A percentile compares a stretch with the other conserved stretches of the same genome.
These are phyloP conservation scores for Plagodis pulveraria DNA, from an alignment of 2,888 invertebrate genomes.

Conservation along the genomic window DNA sequence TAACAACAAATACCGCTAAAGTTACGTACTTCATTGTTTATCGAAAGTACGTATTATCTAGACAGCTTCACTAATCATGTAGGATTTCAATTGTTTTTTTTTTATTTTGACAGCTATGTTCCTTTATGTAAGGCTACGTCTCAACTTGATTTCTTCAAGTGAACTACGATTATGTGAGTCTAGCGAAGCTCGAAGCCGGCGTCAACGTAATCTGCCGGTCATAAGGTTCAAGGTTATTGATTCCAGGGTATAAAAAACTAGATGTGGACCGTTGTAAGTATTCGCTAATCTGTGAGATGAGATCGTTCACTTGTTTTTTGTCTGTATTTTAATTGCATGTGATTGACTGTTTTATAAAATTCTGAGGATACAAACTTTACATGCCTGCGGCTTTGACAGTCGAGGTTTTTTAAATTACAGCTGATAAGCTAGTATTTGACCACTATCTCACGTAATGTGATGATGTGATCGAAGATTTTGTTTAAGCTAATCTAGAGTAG, in stretches of 20 bases:
- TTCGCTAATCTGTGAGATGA: background rate
- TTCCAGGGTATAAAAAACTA: constrained; percentile 18
- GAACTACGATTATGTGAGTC: background rate
- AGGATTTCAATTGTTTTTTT: background rate
- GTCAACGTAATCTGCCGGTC: constrained; percentile 29
- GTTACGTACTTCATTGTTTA: constrained; percentile 7
- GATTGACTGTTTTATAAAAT: background rate
- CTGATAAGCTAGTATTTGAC: too few species aligned
- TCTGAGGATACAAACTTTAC: too few species aligned
- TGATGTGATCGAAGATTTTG: too few species aligned
- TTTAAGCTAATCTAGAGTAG: too few species aligned
- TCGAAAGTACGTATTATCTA: constrained; percentile 10
- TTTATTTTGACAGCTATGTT: background rate
- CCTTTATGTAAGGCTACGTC: too few species aligned
- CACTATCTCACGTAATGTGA: too few species aligned
- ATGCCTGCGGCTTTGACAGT: too few species aligned
- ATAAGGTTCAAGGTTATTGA: constrained; percentile 17
- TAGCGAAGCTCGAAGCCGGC: constrained; percentile 1
- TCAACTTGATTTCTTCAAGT: background rate
- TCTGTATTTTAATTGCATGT: constrained; percentile 5
- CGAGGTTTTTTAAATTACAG: too few species aligned
- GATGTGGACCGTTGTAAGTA: constrained; percentile 3
- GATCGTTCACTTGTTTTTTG: constrained; percentile 15
- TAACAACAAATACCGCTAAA: constrained; percentile 41
- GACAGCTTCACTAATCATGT: constrained; percentile 4